phyloP scores from a whole-genome alignment of 2,888 invertebrate species.

The Autographa pulchrina region DNA sequence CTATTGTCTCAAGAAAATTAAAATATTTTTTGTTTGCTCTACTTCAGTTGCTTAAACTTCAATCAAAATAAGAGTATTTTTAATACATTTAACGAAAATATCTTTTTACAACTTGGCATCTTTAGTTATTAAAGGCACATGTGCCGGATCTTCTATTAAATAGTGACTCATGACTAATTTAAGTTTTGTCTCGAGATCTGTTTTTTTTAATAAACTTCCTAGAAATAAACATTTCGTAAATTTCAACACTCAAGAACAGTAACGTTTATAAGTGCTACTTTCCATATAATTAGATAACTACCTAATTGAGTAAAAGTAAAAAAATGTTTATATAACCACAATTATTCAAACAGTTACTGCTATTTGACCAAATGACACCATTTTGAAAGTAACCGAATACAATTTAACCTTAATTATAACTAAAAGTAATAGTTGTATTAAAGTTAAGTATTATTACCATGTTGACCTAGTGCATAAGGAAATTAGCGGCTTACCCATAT shows the following conservation, averaged over 20 bases:
- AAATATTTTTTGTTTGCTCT: too few species aligned
- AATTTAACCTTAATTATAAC: background rate
- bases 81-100: too few species aligned
- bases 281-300: background rate
- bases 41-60: too few species aligned
- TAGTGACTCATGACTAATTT: too few species aligned
- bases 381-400: conserved; percentile 3
- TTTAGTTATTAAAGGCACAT: too few species aligned
- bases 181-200: too few species aligned
- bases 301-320: background rate
- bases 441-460: background rate
- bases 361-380: conserved; percentile 35
- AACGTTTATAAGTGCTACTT: background rate
- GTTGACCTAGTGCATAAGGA: background rate
- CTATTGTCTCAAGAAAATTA: too few species aligned
- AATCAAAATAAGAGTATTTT: too few species aligned
- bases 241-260: background rate
- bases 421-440: background rate
- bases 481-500: background rate
- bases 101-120: too few species aligned
- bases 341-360: background rate
- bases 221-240: too few species aligned
- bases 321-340: background rate
- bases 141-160: too few species aligned
- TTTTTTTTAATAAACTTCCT: too few species aligned